Base-by-base conservation (phyloP, 2,888 invertebrate genomes). In the Micropterix aruncella region DNA sequence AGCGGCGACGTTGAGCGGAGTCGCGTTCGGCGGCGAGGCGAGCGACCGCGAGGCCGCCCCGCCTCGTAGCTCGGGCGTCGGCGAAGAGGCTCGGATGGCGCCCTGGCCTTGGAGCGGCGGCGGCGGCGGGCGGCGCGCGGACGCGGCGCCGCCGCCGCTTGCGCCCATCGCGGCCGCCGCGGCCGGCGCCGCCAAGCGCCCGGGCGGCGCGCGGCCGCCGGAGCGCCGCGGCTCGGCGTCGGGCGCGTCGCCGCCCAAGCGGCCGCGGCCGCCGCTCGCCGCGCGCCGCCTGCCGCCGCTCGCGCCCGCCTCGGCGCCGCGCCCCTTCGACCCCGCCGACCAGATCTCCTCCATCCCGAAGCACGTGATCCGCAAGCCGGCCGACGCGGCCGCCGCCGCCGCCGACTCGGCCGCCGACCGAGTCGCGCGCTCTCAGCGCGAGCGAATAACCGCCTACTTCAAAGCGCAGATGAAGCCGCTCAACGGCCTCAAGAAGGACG, bases 31-130 rank as follows among this genome's bases (percentile, higher is more conserved):
- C 74, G 74, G 74, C 56, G 68, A 76, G 55, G 88, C 87, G 66
- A 89, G 88, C 69, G 84, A 87, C 64, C 86, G 87, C 55, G 88
- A 88, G 64, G 88, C 88, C 45, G 83, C 85, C 51, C 88, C 88
- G 47, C 89, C 89, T 54, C 84, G 80, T 66, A 87, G 83, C 64
- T 61, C 63, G 57, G 62, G 68, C 61, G 64, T 77, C 63, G 66
- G 71, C 56, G 70, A 72, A 59, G 52, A 48, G 50, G 52, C 58
- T 53, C 56, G 63, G 68, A 68, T 68, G 57, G 68, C 68, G 68
- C 69, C 69, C 61, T 27, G 27, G 27, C 69, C 69, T 56, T 70
- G 69, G 69, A 66, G 60, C 55, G 63, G 60, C 57, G 57, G 68
- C 68, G 68, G 69, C 69, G 61, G n/a, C n/a, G 27, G 27, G 7